Base-by-base conservation (phyloP, 2,888 invertebrate species). In the Toxonevra muliebris region DNA sequence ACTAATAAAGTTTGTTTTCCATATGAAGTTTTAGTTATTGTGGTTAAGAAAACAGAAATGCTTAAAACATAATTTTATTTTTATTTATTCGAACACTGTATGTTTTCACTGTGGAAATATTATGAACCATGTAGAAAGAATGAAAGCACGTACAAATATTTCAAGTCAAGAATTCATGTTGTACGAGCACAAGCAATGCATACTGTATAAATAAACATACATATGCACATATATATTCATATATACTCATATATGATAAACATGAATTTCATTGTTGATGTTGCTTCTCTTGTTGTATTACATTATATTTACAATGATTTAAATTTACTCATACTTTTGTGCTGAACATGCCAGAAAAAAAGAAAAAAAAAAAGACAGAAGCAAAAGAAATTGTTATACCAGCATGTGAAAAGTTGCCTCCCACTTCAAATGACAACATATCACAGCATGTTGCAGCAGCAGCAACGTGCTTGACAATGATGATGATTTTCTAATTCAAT, bases 401-500 rank as follows among this genome's bases (percentile, higher is more conserved):
- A 48, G 11, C 48, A 48, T 13, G n/a, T 15, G 48, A 48, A 48
- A 48, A 9, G 48, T 48, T 13, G 48, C n/a, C 48, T 13, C 15
- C 15, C 13, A 48, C 13, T 48, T 48, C 30, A 30, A 15, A 13
- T 48, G 48, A 48, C 48, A 48, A 48, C 48, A n/a, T 15, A 48
- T 48, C 15, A 48, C 48, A 48, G 48, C 48, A n/a, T 45, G 48
- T 12, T 13, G 45, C 13, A 41, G 12, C 20, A 11, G 17, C 40
- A 17, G 66, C 71, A 50, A 20, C 57, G 62, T 63, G 68, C 12
- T 70, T 69, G 62, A 54, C 58, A 60, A 65, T 75, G 70, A 70
- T 63, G 76, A 76, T 77, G 79, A 79, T 79, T 77, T 80, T 76
- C 76, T 80, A 80, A 80, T 81, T 82, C 80, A 77, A 80, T 83